A percentile compares a stretch with the other conserved stretches of the same genome.
Evolutionary conservation across 2,113 vertebrate genomes (phyloP).

Genomic region (Nothocercus nigrocapillus): DNA sequence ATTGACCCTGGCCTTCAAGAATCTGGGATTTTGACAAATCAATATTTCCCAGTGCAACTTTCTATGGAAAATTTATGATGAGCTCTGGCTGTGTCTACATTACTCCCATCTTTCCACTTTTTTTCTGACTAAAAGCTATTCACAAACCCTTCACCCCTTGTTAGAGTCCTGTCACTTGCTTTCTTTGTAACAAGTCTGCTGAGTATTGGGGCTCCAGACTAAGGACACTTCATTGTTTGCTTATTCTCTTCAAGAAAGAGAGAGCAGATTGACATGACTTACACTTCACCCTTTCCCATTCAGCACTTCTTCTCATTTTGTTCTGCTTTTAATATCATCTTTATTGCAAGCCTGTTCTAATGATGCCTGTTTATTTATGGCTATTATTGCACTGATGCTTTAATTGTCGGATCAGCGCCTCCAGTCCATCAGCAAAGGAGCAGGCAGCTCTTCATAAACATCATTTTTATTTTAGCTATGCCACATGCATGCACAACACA

Average conservation of each 20-base stretch:
- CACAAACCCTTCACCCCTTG: background rate
- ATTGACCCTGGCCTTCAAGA: background rate
- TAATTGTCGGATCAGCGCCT: slow-evolving; percentile 69
- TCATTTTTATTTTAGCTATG: slow-evolving; percentile 30
- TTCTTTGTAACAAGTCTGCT: background rate
- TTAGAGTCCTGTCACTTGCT: background rate
- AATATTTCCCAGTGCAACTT: background rate
- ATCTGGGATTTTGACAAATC: background rate
- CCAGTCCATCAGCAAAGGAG: slow-evolving; percentile 62
- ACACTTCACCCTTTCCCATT: slow-evolving; percentile 50
- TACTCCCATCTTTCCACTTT: background rate
- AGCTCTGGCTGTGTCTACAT: background rate
- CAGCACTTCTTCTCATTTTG: slow-evolving; percentile 33
- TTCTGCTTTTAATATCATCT: slow-evolving; percentile 59
- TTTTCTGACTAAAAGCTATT: background rate
- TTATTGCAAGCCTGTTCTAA: slow-evolving; percentile 61
- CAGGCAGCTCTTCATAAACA: slow-evolving; percentile 27
- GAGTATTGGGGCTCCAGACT: background rate
- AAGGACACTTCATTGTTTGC: background rate
- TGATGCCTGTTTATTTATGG: slow-evolving; percentile 69
- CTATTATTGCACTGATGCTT: slow-evolving; percentile 54
- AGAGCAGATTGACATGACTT: slow-evolving; percentile 58
- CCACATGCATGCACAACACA: background rate
- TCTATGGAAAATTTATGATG: background rate
- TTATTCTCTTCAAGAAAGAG: background rate